phyloP scores from a whole-genome alignment of 1,140 invertebrate species.

The Penaeus japonicus region DNA sequence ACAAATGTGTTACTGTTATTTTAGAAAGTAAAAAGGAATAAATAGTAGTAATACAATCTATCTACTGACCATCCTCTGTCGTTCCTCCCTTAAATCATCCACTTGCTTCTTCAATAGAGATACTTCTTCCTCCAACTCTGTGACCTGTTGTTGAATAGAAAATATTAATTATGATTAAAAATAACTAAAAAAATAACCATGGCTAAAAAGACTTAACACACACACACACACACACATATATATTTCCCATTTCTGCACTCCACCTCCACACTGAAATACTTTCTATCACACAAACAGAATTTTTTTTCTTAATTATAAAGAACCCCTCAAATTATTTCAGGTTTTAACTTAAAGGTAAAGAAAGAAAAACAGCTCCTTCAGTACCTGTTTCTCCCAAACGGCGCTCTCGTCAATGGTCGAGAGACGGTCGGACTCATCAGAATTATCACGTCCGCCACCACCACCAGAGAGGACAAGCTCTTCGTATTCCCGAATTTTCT shows the following conservation, averaged over 20 bases:
- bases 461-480: conserved; percentile 70
- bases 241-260: too few relatives aligned
- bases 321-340: too few relatives aligned
- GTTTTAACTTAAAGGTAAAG: neutral
- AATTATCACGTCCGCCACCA: conserved; percentile 62
- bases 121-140: conserved; percentile 43
- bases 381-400: conserved; percentile 74
- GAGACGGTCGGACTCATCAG: conserved; percentile 68
- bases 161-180: neutral
- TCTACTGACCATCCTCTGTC: conserved; percentile 10
- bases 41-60: neutral
- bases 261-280: too few relatives aligned
- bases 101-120: conserved; percentile 19
- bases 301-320: too few relatives aligned
- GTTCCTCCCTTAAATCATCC: conserved; percentile 37
- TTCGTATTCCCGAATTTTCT: conserved; percentile 81
- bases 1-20: too few relatives aligned
- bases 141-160: conserved; percentile 9
- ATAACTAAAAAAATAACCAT: too few relatives aligned
- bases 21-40: too few relatives aligned
- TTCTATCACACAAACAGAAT: too few relatives aligned
- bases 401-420: conserved; percentile 80
- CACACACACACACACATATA: too few relatives aligned
- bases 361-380: neutral
- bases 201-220: too few relatives aligned